Base-by-base conservation (phyloP, 2,113 vertebrate genomes). In the Mormoops blainvillei region DNA sequence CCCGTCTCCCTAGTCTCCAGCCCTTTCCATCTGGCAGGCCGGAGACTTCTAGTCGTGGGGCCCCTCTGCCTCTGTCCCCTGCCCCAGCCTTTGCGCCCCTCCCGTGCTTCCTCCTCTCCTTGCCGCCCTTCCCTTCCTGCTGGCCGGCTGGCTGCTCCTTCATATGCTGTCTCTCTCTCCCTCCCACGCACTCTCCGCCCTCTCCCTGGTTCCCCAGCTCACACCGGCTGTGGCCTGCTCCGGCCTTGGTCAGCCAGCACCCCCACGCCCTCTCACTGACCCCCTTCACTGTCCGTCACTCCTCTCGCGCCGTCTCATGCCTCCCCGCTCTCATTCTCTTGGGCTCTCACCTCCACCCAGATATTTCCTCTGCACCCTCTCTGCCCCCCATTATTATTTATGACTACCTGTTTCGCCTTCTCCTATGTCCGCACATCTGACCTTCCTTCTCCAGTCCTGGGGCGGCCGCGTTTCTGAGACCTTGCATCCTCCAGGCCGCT, bases 21-120 rank as follows among this genome's bases (percentile, higher is more conserved):
- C 97, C 97, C 97, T 97, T 98, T 98, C 98, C 98, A 97, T 97
- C 95, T 93, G 91, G 43, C 89, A 88, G 81, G 87, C 65, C 93
- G 95, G 97, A 98, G 93, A 68, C 68, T 96, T 97, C 97, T 97
- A 97, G 33, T 87, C 20, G 18, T 68, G 31, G 80, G 67, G 76
- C 94, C 50, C 77, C 87, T 84, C 94, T 88, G 95, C 83, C 82
- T 94, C 54, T 20, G 48, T 91, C 84, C 48, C 45, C 73, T 56
- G 87, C 61, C 67, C 88, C 26, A 41, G 93, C 73, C 73, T 91
- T 58, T 82, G 83, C 74, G 77, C 56, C 28, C n/a, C 74, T 91
- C 77, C 83, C 43, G 52, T 28, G 67, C 70, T 33, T 36, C 71
- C 78, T 77, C 68, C 93, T 48, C 71, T 33, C 54, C 56, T 65